These are phyloP conservation scores for Trissolcus brochymenae DNA, from an alignment of 2,888 invertebrate genomes.

Conservation along the genomic window DNA sequence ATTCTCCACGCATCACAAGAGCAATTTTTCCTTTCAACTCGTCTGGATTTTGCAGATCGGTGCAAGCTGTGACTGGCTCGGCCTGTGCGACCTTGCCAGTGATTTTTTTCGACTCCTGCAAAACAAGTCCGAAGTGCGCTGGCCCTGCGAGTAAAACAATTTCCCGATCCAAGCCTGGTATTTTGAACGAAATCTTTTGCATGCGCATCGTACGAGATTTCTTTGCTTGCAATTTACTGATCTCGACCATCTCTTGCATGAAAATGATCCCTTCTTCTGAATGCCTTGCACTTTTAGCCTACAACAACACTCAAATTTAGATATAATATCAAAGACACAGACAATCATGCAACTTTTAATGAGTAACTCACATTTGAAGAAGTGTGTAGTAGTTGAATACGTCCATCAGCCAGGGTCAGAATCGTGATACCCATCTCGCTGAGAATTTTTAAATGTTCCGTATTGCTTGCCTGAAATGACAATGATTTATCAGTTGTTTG, in stretches of 20 bases:
- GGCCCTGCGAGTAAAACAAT: conserved; percentile 86
- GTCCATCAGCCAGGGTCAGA: conserved; percentile 90
- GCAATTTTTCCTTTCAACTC: conserved; percentile 85
- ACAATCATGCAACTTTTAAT: too few relatives aligned
- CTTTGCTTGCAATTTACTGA: conserved; percentile 84
- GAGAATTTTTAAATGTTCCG: conserved; percentile 90
- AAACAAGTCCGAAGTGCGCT: conserved; percentile 91
- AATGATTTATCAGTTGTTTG: neutral
- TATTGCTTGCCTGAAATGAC: conserved; percentile 83
- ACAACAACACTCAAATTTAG: neutral
- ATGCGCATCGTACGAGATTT: conserved; percentile 79
- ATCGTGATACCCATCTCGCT: conserved; percentile 97
- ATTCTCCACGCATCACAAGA: conserved; percentile 92
- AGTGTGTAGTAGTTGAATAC: conserved; percentile 94
- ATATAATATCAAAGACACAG: neutral
- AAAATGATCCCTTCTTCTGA: conserved; percentile 95
- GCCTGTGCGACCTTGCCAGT: conserved; percentile 82
- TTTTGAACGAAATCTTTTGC: conserved; percentile 78
- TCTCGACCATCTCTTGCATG: conserved; percentile 97
- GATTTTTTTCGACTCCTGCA: conserved; percentile 82
- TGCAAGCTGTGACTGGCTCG: conserved; percentile 84
- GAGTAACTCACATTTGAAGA: conserved; percentile 85
- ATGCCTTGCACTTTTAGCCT: conserved; percentile 91
- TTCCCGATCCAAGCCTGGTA: conserved; percentile 72
- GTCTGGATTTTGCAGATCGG: conserved; percentile 79